Conservation (phyloP, 2,888 invertebrate species). For the Coelinius sp. region DNA sequence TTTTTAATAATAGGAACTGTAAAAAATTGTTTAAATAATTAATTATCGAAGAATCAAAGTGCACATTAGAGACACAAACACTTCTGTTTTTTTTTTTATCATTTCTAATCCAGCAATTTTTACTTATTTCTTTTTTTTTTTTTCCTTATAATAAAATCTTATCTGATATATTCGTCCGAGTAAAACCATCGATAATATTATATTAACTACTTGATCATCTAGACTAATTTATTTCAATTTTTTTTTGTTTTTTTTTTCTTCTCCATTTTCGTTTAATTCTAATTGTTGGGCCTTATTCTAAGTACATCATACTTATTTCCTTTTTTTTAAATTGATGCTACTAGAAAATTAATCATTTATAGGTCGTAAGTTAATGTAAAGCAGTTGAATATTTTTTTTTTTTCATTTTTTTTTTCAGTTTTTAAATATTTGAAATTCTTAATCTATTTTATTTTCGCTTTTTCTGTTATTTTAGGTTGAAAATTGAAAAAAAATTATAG, state of each 20-base stretch:
- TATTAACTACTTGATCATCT: constrained; percentile 50
- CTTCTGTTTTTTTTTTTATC: constrained; percentile 6
- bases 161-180: constrained; percentile 47
- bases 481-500: not conserved
- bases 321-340: constrained; percentile 45
- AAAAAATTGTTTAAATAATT: constrained; percentile 22
- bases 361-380: not conserved
- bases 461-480: not conserved
- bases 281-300: constrained; percentile 27
- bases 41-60: constrained; percentile 38
- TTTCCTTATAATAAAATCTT: constrained; percentile 46
- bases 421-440: not conserved
- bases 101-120: constrained; percentile 3
- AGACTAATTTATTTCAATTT: constrained; percentile 47
- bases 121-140: not conserved
- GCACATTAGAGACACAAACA: constrained; percentile 45
- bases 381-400: not conserved
- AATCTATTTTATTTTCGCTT: not conserved
- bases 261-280: constrained; percentile 24
- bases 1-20: not conserved
- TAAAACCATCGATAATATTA: constrained; percentile 47
- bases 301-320: constrained; percentile 36
- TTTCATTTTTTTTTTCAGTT: not conserved
- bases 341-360: constrained; percentile 23
- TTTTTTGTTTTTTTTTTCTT: constrained; percentile 35